Evolutionary conservation across 2,113 vertebrate species (phyloP), one percentile per base, ranked within the genome.

Genomic region (Strigops habroptila): DNA sequence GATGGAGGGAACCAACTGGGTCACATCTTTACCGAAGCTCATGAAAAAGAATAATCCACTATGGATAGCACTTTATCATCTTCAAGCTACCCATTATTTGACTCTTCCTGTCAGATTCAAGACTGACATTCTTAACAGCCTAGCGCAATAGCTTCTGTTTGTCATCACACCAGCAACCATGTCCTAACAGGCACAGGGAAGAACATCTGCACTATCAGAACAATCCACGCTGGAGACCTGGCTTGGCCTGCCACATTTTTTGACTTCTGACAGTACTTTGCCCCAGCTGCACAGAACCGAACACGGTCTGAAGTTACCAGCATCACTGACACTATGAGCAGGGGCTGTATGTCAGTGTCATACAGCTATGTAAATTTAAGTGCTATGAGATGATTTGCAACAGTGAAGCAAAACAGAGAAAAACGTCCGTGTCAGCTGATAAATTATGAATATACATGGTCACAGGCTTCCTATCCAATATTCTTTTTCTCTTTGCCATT

Each of bases 181-280:
- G 94, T 44, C 82, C 69, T 75, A 84, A 89, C 96, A 96, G 8
- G 96, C 2, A 87, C 48, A 86, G 48, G 52, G 57, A 86, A 91
- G 88, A 86, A 67, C 19, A 81, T 55, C 60, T 28, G 46, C 77
- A 69, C 48, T 46, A 80, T 6, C 52, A 77, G 37, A 81, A 48
- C 68, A 63, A 49, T 27, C 44, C 31, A 12, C 2, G 15, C n/a
- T 7, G 5, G 48, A 88, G 33, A 57, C 33, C 43, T 65, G 49
- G 85, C 51, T 31, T 65, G 39, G 67, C 73, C 57, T 65, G 48
- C 27, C 41, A 31, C 51, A 35, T 78, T 63, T 74, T 92, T 64
- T 83, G 44, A 57, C 51, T 82, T 63, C 41, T 35, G 64, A 60
- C 52, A 91, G 17, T 12, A 28, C 52, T 92, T 51, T 57, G 30